Percentiles rank a stretch among this genome's conserved stretches.
These are phyloP conservation scores for Battus philenor DNA, from an alignment of 1,140 invertebrate species.

Conservation along the genomic window DNA sequence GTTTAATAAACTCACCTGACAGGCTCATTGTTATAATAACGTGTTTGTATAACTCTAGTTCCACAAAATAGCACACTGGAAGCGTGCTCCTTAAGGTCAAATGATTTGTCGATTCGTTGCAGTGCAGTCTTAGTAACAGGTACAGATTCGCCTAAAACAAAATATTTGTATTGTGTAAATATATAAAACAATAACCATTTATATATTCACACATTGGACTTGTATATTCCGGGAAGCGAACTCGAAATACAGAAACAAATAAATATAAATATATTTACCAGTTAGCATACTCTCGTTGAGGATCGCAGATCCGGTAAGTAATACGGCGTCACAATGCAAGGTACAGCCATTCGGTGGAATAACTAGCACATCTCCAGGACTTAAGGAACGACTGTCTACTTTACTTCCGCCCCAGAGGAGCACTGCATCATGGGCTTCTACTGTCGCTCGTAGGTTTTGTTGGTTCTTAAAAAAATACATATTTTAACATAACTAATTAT, in stretches of 20 bases:
- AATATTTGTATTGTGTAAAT: too few species aligned
- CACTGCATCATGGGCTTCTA: constrained; percentile 80
- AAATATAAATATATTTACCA: constrained; percentile 75
- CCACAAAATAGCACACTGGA: constrained; percentile 95
- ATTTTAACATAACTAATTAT: too few species aligned
- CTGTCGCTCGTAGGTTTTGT: constrained; percentile 81
- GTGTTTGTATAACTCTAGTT: constrained; percentile 95
- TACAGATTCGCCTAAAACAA: constrained; percentile 84
- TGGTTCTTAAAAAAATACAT: too few species aligned
- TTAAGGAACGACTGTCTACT: constrained; percentile 79
- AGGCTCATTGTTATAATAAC: constrained; percentile 88
- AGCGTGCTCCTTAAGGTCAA: constrained; percentile 88
- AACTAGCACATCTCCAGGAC: constrained; percentile 95
- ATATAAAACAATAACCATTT: too few species aligned
- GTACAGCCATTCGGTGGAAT: constrained; percentile 90
- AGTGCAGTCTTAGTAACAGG: constrained; percentile 94
- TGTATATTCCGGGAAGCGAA: too few species aligned
- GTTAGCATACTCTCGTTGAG: constrained; percentile 98
- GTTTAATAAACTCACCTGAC: constrained; percentile 50
- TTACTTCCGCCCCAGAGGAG: constrained; percentile 64
- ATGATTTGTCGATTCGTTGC: constrained; percentile 80
- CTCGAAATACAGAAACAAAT: background rate
- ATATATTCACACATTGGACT: too few species aligned
- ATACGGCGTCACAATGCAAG: constrained; percentile 93
- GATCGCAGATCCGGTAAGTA: constrained; percentile 92